These are phyloP conservation scores for Mimumesa dahlbomi DNA, from an alignment of 2,888 invertebrate species.

Conservation along the genomic window DNA sequence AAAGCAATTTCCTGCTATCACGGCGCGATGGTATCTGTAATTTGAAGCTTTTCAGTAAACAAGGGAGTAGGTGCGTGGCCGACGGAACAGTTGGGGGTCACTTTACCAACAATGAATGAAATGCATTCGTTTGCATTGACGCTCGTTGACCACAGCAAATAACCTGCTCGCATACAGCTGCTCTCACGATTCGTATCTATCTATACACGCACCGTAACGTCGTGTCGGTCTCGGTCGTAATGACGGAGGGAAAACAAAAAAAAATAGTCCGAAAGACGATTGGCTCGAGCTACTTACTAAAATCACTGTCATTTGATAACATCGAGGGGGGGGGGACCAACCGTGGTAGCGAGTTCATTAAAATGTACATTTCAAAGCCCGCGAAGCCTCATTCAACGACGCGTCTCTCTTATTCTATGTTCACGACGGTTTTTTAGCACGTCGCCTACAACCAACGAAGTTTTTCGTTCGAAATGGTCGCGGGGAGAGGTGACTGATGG, in stretches of 20 bases:
- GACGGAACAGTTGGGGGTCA: conserved; percentile 51
- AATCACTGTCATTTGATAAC: conserved; percentile 18
- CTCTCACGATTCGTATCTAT: neutral
- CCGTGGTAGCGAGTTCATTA: conserved; percentile 55
- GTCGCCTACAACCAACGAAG: conserved; percentile 41
- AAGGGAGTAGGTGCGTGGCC: conserved; percentile 36
- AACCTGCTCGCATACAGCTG: conserved; percentile 28
- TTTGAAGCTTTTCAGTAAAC: conserved; percentile 51
- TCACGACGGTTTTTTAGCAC: conserved; percentile 36
- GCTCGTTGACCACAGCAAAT: conserved; percentile 54
- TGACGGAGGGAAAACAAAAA: neutral
- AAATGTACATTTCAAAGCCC: conserved; percentile 58
- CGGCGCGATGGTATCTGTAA: conserved; percentile 36
- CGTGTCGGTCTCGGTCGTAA: neutral
- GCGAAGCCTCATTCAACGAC: conserved; percentile 43
- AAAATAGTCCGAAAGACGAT: neutral
- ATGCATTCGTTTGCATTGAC: conserved; percentile 58
- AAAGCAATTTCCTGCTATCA: conserved; percentile 36
- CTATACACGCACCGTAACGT: conserved; percentile 1
- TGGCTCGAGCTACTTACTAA: conserved; percentile 21
- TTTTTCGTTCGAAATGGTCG: conserved; percentile 44
- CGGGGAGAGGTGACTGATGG: conserved; percentile 5
- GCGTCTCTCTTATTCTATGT: conserved; percentile 25
- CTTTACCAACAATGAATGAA: conserved; percentile 56
- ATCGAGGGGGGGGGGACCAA: conserved; percentile 13